A percentile compares a stretch with the other conserved stretches of the same genome.
Conservation (phyloP, 2,113 vertebrate species). For the Parotia lawesii region DNA sequence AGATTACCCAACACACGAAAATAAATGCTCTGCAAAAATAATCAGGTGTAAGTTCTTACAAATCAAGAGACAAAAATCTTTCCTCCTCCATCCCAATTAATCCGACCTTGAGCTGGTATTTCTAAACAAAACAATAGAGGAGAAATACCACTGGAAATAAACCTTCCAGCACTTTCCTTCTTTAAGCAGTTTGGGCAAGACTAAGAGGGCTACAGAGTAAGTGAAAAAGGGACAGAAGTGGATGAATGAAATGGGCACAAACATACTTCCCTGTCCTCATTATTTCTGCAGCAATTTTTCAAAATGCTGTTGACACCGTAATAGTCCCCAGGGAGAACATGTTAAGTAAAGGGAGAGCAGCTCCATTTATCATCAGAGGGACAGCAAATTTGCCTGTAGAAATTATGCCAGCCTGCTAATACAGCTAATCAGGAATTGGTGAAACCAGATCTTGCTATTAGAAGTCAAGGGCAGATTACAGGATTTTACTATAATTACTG, state of each 20-base stretch:
- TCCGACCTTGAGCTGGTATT: background rate
- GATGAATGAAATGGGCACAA: background rate
- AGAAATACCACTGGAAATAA: background rate
- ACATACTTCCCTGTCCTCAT: background rate
- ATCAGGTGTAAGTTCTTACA: background rate
- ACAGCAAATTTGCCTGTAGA: background rate
- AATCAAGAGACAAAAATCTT: background rate
- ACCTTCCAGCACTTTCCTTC: background rate
- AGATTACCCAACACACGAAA: background rate
- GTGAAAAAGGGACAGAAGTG: background rate
- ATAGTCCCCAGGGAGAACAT: background rate
- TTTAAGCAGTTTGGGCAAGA: background rate
- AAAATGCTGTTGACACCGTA: background rate
- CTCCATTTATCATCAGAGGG: background rate
- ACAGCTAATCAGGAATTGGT: background rate
- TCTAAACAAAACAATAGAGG: background rate
- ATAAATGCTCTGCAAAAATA: background rate
- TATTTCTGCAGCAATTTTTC: slow-evolving; percentile 17
- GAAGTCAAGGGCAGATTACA: background rate
- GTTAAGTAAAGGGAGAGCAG: slow-evolving; percentile 9
- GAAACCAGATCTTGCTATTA: background rate
- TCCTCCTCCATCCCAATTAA: background rate
- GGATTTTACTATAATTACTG: background rate
- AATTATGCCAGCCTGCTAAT: background rate
- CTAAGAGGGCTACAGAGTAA: background rate